Evolutionary conservation across 2,113 vertebrate genomes (phyloP).

Genomic region (Neogobius melanostomus): DNA sequence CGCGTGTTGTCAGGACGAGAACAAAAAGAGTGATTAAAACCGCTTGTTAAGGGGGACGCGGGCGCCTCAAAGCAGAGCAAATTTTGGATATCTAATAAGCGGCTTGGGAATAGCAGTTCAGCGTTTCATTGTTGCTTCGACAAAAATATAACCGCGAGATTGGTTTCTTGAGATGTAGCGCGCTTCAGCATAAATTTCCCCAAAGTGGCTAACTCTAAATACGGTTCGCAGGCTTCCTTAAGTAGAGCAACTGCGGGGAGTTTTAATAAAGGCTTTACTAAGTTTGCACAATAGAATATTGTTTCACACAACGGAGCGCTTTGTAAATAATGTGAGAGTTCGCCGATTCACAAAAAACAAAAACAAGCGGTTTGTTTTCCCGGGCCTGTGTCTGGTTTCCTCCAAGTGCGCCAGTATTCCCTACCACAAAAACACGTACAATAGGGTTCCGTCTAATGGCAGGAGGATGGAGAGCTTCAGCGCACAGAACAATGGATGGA

Average conservation of each 20-base stretch:
- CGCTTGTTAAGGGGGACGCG: conserved; percentile 43
- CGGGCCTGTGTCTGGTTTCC: too few species aligned
- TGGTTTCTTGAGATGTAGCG: conserved; percentile 1
- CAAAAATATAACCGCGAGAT: conserved; percentile 22
- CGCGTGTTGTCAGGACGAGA: conserved; percentile 47
- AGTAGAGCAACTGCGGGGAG: not conserved
- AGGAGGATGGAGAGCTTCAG: too few species aligned
- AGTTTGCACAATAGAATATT: not conserved
- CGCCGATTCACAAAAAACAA: not conserved
- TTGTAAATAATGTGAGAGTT: not conserved
- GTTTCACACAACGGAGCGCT: not conserved
- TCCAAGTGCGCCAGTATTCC: too few species aligned
- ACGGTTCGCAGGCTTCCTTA: not conserved
- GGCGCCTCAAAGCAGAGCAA: conserved; percentile 47
- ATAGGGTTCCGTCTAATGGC: too few species aligned
- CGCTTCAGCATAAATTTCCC: not conserved
- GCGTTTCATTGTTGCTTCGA: conserved; percentile 25
- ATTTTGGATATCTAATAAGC: conserved; percentile 55
- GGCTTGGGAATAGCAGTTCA: conserved; percentile 37
- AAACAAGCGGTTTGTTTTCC: too few species aligned
- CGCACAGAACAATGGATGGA: too few species aligned
- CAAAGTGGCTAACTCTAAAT: conserved; percentile 4
- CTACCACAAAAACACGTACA: too few species aligned
- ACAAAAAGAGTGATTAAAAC: conserved; percentile 61
- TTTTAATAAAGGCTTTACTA: not conserved